Evolutionary conservation across 2,113 vertebrate species (phyloP).

Genomic region (Sinocyclocheilus maitianheensis): DNA sequence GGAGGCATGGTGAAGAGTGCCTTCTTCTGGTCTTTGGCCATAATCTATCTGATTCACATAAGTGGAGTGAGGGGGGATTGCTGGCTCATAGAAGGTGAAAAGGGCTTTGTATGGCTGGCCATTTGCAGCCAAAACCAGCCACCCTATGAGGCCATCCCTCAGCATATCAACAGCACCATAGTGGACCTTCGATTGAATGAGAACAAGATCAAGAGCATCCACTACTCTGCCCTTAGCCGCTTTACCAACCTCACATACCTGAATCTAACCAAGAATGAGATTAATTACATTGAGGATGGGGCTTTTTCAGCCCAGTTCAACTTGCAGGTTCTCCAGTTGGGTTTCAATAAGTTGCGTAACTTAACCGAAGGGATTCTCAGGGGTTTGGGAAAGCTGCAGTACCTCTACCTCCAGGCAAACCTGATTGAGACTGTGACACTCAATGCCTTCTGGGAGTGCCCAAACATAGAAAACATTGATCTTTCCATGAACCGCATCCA

Average conservation of each 20-base stretch:
- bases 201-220: constrained; percentile 98
- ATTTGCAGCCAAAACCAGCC: constrained; percentile 78
- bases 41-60: constrained; percentile 82
- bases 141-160: constrained; percentile 96
- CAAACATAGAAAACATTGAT: constrained; percentile 96
- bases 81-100: constrained; percentile 98
- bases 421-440: constrained; percentile 96
- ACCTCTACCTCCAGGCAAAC: constrained; percentile 99
- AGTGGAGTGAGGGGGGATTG: constrained; percentile 85
- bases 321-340: constrained; percentile 96
- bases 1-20: constrained; percentile 80
- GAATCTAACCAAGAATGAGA: constrained; percentile 99
- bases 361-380: constrained; percentile 95
- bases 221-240: constrained; percentile 93
- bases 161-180: constrained; percentile 99
- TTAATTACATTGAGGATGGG: constrained; percentile 94
- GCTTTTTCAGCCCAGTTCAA: constrained; percentile 98
- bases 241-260: constrained; percentile 99
- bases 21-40: constrained; percentile 85
- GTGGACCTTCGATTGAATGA: constrained; percentile 97
- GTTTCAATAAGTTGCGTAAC: constrained; percentile 95
- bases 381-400: constrained; percentile 96
- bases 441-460: constrained; percentile 99
- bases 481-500: constrained; percentile 99
- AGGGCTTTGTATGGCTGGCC: constrained; percentile 97